These are phyloP conservation scores for Ischnus inquisitorius DNA, from an alignment of 2,888 invertebrate species.

Conservation along the genomic window DNA sequence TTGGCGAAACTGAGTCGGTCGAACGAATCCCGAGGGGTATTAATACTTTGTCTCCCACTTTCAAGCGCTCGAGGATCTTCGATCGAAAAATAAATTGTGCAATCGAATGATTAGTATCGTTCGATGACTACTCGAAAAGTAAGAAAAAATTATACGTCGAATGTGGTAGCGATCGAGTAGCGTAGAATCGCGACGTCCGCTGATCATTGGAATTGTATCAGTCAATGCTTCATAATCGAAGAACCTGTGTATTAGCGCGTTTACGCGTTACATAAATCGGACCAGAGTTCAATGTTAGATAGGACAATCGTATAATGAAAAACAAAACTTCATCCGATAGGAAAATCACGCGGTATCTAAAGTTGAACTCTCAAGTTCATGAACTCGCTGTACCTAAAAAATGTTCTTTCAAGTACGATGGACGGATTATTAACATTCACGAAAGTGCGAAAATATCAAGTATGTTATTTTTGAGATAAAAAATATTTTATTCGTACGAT, in stretches of 20 bases:
- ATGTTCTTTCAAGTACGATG: too few relatives aligned
- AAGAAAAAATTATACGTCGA: background rate
- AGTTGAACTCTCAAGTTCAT: constrained; percentile 2
- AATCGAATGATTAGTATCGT: constrained; percentile 28
- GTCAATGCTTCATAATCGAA: constrained; percentile 3
- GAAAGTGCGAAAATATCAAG: constrained; percentile 9
- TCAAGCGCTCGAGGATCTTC: background rate
- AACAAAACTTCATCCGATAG: background rate
- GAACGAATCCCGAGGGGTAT: constrained; percentile 27
- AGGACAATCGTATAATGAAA: background rate
- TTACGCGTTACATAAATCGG: constrained; percentile 16
- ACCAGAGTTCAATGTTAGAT: constrained; percentile 41
- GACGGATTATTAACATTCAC: background rate
- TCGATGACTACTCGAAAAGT: constrained; percentile 12
- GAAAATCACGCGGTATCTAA: constrained; percentile 20
- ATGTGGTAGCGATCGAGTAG: background rate
- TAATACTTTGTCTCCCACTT: constrained; percentile 68
- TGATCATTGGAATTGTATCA: background rate
- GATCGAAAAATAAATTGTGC: background rate
- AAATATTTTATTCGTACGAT: constrained; percentile 25
- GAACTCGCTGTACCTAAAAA: background rate
- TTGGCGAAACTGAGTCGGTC: constrained; percentile 16
- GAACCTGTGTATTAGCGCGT: background rate
- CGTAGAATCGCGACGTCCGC: background rate
- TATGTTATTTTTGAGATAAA: background rate